Conservation (phyloP, 2,888 invertebrate species). For the Sarcophaga subvicina region DNA sequence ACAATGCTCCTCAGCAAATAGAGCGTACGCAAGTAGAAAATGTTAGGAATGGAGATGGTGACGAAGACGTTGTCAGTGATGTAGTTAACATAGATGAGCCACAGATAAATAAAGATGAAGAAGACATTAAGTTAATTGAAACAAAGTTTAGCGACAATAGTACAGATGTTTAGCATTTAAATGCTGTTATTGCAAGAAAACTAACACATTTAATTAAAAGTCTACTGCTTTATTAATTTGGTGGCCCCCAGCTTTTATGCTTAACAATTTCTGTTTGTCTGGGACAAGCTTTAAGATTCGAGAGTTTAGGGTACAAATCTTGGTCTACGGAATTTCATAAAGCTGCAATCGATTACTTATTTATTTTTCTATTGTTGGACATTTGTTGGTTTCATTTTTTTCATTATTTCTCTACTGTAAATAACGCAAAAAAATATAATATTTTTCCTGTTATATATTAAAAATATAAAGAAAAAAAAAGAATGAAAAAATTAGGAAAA, state of each 20-base stretch:
- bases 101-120: not conserved
- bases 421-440: not conserved
- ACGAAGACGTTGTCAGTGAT: not conserved
- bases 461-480: not conserved
- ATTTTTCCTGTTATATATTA: not conserved
- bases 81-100: not conserved
- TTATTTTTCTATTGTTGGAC: not conserved
- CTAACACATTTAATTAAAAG: not conserved
- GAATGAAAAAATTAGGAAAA: not conserved
- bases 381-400: conserved; percentile 7
- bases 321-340: not conserved
- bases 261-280: too few species aligned
- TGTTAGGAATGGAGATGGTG: not conserved
- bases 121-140: conserved; percentile 33
- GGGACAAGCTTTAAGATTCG: not conserved
- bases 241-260: too few species aligned
- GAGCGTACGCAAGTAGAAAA: conserved; percentile 25
- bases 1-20: conserved; percentile 54
- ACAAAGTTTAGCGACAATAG: conserved; percentile 26
- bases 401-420: not conserved
- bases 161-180: conserved; percentile 68
- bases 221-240: too few species aligned
- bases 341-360: not conserved
- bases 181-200: not conserved
- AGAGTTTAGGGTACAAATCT: not conserved